Evolutionary conservation across 2,113 vertebrate genomes (phyloP), one percentile per base, ranked within the genome.

Genomic region (Bothrops jararaca): DNA sequence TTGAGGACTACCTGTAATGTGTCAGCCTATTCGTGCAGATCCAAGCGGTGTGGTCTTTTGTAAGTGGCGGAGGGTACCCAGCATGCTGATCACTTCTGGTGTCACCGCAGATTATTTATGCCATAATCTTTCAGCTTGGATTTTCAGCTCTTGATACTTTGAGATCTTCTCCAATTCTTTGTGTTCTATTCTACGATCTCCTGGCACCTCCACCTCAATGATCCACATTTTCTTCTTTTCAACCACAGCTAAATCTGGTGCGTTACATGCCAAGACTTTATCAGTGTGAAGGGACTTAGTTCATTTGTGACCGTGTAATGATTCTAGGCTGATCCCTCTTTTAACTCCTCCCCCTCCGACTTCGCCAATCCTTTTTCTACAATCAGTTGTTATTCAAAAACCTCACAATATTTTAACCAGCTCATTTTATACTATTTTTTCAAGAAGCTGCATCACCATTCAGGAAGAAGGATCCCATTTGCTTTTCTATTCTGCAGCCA

Each of bases 401-500:
- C 4, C 26, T 26, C 26, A 64, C 58, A 12, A 64, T 64, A 64
- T 64, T 64, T 64, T 64, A 64, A 64, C 10, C 8, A 29, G 58
- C 58, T 26, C 9, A 29, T 64, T 64, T 23, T 64, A 10, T 64
- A 10, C 58, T 64, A 29, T 26, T 64, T 58, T 58, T 58, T 58
- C 57, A 29, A 22, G 86, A 45, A 1, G 23, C 22, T 89, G 58
- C 45, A 2, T 1, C 24, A 13, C 57, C 13, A 12, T 74, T 69
- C 48, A 69, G 48, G 34, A 2, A 24, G 45, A 58, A 45, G 18
- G 22, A n/a, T 15, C 15, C 42, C 10, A 0, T 89, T 9, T 45
- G 56, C 5, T 22, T 0, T 52, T 0, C 15, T n/a, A 45, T 90
- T 34, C 91, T 11, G 56, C 2, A n/a, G 45, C 0, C 20, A 0